phyloP scores from a whole-genome alignment of 1,140 invertebrate species.

The Sipha flava region DNA sequence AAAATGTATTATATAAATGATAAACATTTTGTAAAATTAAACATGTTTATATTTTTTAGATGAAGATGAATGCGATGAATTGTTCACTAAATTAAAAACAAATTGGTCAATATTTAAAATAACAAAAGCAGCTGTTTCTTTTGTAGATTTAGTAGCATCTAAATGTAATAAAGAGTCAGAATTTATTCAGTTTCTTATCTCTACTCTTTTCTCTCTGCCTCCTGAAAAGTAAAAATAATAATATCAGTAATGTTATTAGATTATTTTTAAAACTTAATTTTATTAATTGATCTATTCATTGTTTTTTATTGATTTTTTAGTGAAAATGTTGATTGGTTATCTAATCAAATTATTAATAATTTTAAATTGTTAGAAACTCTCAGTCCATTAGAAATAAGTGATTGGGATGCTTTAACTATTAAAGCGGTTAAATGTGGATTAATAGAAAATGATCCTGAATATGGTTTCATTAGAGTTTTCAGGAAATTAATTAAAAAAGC shows the following conservation, averaged over 20 bases:
- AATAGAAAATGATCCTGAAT: background rate
- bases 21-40: too few species aligned
- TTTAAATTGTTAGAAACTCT: background rate
- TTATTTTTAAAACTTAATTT: background rate
- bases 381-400: background rate
- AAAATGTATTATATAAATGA: too few species aligned
- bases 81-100: background rate
- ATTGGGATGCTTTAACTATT: background rate
- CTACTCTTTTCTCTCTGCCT: background rate
- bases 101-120: conserved; percentile 16
- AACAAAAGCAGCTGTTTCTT: background rate
- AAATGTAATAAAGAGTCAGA: conserved; percentile 8
- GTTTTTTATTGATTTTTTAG: background rate
- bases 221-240: background rate
- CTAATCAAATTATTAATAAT: conserved; percentile 5
- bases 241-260: background rate
- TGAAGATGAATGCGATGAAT: background rate
- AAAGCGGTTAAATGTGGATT: conserved; percentile 3
- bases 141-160: conserved; percentile 12
- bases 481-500: background rate
- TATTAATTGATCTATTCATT: background rate
- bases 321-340: background rate
- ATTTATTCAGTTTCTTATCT: conserved; percentile 7
- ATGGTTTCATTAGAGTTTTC: background rate
- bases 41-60: background rate